Evolutionary conservation across 2,888 invertebrate species (phyloP).

Genomic region (Mythimna ferrago): DNA sequence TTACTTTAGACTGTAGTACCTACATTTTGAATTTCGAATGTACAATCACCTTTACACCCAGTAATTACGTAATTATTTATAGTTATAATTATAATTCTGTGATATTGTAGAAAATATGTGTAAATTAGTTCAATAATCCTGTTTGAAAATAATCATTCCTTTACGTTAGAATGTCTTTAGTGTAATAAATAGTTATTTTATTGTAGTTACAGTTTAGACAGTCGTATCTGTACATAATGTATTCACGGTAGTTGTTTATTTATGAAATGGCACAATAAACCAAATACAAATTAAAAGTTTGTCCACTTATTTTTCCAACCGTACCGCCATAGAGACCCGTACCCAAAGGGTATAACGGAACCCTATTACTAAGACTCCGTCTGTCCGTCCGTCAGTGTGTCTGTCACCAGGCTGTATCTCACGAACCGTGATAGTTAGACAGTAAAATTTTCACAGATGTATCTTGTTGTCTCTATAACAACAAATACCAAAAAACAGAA

Average conservation of each 20-base stretch:
- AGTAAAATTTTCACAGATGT: too few species aligned
- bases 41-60: constrained; percentile 40
- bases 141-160: constrained; percentile 57
- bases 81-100: constrained; percentile 75
- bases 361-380: too few species aligned
- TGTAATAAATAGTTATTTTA: constrained; percentile 48
- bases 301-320: constrained; percentile 5
- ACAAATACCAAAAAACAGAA: too few species aligned
- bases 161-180: constrained; percentile 39
- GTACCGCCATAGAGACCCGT: neutral
- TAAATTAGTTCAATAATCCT: constrained; percentile 40
- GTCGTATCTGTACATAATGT: constrained; percentile 62
- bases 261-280: constrained; percentile 84
- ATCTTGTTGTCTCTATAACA: too few species aligned
- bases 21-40: neutral
- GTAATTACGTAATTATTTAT: constrained; percentile 58
- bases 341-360: too few species aligned
- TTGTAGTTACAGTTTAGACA: constrained; percentile 41
- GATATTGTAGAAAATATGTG: constrained; percentile 79
- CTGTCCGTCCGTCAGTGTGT: too few species aligned
- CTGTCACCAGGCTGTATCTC: too few species aligned
- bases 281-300: constrained; percentile 74
- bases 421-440: too few species aligned
- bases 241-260: constrained; percentile 77
- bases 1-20: neutral